phyloP scores from a whole-genome alignment of 2,113 vertebrate species.

The Cranoglanis bouderius region DNA sequence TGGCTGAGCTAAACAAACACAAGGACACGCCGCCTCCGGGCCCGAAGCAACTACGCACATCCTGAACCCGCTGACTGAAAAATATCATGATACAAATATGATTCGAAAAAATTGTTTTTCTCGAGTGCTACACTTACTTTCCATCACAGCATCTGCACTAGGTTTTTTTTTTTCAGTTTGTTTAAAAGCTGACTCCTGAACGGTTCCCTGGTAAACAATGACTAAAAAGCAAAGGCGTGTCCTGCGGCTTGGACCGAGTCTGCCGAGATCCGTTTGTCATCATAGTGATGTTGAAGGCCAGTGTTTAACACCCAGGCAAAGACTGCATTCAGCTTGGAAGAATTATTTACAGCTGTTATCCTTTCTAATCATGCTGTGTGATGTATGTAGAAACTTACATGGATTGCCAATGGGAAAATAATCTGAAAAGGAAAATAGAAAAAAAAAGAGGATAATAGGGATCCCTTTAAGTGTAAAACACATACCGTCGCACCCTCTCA shows the following conservation, averaged over 20 bases:
- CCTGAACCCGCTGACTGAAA: background rate
- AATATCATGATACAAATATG: background rate
- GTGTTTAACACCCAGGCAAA: background rate
- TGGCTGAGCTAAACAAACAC: slow-evolving; percentile 35
- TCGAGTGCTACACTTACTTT: background rate
- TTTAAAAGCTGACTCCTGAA: slow-evolving; percentile 31
- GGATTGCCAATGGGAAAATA: background rate
- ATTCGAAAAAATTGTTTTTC: background rate
- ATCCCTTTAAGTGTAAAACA: background rate
- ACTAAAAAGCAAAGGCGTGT: slow-evolving; percentile 21
- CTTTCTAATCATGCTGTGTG: background rate
- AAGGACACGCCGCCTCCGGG: slow-evolving; percentile 20
- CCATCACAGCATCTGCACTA: slow-evolving; percentile 13
- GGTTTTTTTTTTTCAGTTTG: slow-evolving; percentile 6
- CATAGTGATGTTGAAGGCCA: background rate
- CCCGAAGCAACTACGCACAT: background rate
- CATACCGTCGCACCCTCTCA: background rate
- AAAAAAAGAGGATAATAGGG: too few species aligned
- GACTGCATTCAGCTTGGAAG: background rate
- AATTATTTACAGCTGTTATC: background rate
- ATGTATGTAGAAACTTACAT: background rate
- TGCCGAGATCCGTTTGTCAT: slow-evolving; percentile 2
- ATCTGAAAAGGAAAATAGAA: background rate
- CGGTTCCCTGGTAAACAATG: slow-evolving; percentile 23
- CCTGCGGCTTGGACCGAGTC: slow-evolving; percentile 13